A percentile compares a stretch with the other conserved stretches of the same genome.
These are phyloP conservation scores for Zaprionus nigranus DNA, from an alignment of 1,140 invertebrate species.

Conservation along the genomic window DNA sequence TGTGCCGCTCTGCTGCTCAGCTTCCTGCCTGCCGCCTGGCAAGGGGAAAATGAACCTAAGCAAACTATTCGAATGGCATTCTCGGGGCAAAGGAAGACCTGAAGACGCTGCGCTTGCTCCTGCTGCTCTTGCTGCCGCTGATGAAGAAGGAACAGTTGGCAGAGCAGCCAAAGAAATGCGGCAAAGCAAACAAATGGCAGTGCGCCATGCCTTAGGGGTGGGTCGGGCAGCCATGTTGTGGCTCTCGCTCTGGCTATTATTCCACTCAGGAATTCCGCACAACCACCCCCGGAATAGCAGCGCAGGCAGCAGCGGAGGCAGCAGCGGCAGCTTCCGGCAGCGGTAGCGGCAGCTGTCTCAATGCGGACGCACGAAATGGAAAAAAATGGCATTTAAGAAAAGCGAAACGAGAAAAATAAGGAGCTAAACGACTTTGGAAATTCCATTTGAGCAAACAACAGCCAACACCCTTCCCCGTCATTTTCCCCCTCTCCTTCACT, in stretches of 20 bases:
- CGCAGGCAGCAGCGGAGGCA: conserved; percentile 14
- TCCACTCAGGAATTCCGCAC: conserved; percentile 73
- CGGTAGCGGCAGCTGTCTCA: conserved; percentile 71
- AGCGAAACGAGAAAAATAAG: conserved; percentile 83
- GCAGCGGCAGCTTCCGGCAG: conserved; percentile 51
- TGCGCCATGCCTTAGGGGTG: conserved; percentile 57
- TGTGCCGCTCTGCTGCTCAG: too few relatives aligned
- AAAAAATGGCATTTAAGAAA: conserved; percentile 83
- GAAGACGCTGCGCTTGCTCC: conserved; percentile 56
- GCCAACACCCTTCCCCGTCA: conserved; percentile 44
- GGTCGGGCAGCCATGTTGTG: conserved; percentile 68
- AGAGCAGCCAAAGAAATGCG: conserved; percentile 69
- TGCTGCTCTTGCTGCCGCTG: conserved; percentile 37
- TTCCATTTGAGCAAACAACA: conserved; percentile 83
- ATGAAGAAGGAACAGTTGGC: conserved; percentile 66
- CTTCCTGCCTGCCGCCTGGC: conserved; percentile 4
- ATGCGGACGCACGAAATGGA: conserved; percentile 80
- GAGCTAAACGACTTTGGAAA: conserved; percentile 82
- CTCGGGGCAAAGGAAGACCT: conserved; percentile 51
- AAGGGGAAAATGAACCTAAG: conserved; percentile 83
- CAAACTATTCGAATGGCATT: conserved; percentile 84
- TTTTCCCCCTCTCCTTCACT: not conserved
- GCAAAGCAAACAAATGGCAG: conserved; percentile 78
- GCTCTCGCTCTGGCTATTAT: conserved; percentile 53
- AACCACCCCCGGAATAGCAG: conserved; percentile 58